Conservation (phyloP, 2,888 invertebrate species). For the Embidobia sp. region DNA sequence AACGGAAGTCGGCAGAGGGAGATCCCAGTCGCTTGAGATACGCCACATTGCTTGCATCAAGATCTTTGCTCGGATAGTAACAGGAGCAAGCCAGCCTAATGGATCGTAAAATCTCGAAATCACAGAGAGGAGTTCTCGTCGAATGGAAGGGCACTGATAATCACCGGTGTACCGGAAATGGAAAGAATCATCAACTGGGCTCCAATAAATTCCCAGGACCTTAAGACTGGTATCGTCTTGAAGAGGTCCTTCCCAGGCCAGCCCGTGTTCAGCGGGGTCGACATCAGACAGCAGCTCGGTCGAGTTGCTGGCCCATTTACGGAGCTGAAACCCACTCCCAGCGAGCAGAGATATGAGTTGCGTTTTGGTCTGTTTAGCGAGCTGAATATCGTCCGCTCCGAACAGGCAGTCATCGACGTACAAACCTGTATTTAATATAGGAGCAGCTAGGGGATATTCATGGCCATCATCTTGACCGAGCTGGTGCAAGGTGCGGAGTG, state of each 20-base stretch:
- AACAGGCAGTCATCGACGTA: conserved; percentile 16
- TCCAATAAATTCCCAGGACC: neutral
- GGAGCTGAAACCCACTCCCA: conserved; percentile 27
- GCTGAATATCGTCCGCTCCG: no score
- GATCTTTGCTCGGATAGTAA: neutral
- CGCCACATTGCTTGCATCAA: neutral
- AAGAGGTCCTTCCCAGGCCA: neutral
- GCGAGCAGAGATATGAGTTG: conserved; percentile 14
- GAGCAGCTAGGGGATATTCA: neutral
- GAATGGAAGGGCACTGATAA: neutral
- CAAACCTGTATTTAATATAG: neutral
- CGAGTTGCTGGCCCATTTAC: neutral
- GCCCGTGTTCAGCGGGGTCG: conserved; percentile 1
- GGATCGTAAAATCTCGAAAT: neutral
- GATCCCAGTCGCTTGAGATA: neutral
- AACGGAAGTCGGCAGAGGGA: no score
- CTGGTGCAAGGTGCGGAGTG: neutral
- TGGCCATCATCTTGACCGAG: neutral
- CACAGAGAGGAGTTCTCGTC: neutral
- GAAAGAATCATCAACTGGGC: neutral
- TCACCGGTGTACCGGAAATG: neutral
- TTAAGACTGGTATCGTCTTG: neutral
- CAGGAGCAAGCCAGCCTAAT: neutral
- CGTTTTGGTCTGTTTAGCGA: no score
- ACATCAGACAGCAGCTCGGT: neutral